Evolutionary conservation across 2,888 invertebrate genomes (phyloP), one percentile per base, ranked within the genome.

Genomic region (Yponomeuta plumbellus): DNA sequence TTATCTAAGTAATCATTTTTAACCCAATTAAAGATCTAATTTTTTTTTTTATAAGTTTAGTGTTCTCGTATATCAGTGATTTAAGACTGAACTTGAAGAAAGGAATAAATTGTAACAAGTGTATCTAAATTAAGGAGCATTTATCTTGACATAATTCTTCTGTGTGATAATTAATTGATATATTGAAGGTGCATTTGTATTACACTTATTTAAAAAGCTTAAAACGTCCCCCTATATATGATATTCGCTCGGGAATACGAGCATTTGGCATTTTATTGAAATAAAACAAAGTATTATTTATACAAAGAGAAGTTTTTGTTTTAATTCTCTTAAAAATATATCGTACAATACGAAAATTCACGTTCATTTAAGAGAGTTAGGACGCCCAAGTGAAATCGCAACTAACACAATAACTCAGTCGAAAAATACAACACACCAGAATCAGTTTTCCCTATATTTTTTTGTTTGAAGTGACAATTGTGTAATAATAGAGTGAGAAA

Each of bases 261-360:
- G 59, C 11, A 65, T 65, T 63, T 65, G 61, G 61, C 2, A 68
- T 65, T 66, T 52, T 61, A 68, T 64, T 44, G 21, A 65, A 66
- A 52, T 62, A 23, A 66, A 66, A 34, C n/a, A 61, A 61, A 26
- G n/a, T 23, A 61, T 61, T 11, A 61, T 61, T 61, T 61, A 61
- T 61, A 34, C 26, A 26, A 61, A 26, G n/a, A 17, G n/a, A 17
- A 23, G 13, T 61, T 61, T 61, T 23, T 23, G n/a, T n/a, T 34
- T 61, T 61, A 26, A 13, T 34, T 61, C 22, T 23, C 17, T 26
- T 61, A 21, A 5, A 58, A 10, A 58, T 22, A 58, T 20, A 26
- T 23, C 11, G 22, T 61, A 61, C 17, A 17, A 52, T 17, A 52
- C 44, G 44, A 13, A 52, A 13, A 52, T 13, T 52, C 44, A 52